Conservation (phyloP, 2,888 invertebrate genomes). For the Leucania comma region DNA sequence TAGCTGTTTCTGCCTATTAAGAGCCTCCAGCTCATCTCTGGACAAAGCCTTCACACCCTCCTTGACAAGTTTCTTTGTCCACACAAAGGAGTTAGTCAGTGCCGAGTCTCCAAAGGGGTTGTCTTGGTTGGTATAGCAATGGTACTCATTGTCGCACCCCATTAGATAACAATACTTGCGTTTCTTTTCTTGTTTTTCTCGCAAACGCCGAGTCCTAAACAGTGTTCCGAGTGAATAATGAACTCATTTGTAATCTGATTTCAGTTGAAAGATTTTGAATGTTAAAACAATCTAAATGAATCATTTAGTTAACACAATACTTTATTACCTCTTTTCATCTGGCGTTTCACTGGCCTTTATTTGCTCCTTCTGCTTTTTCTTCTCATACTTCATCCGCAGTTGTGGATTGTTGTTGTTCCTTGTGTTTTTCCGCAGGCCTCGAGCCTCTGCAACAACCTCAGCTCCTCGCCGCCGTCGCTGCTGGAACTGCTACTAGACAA, state of each 20-base stretch:
- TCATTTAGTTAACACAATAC: neutral
- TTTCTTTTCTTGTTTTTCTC: constrained; percentile 98
- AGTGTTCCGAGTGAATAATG: neutral
- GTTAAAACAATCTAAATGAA: too few species aligned
- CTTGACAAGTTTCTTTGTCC: constrained; percentile 98
- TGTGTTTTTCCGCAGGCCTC: constrained; percentile 92
- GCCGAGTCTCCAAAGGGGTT: constrained; percentile 99
- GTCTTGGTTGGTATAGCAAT: constrained; percentile 99
- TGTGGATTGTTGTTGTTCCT: too few species aligned
- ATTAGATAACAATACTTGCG: constrained; percentile 96
- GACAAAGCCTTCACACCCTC: constrained; percentile 96
- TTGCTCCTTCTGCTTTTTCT: constrained; percentile 93
- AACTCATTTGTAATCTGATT: neutral
- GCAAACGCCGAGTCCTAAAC: constrained; percentile 92
- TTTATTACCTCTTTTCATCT: constrained; percentile 94
- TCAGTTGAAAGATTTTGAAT: too few species aligned
- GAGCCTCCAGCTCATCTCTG: constrained; percentile 94
- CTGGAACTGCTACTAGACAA: constrained; percentile 77
- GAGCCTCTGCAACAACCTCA: constrained; percentile 93
- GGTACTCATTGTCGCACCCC: constrained; percentile 99
- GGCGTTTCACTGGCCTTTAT: constrained; percentile 98
- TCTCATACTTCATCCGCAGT: too few species aligned
- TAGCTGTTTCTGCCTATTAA: constrained; percentile 96
- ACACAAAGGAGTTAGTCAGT: constrained; percentile 98
- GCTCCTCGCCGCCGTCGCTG: constrained; percentile 88